Base-by-base conservation (phyloP, 2,113 vertebrate genomes). In the Suncus etruscus region DNA sequence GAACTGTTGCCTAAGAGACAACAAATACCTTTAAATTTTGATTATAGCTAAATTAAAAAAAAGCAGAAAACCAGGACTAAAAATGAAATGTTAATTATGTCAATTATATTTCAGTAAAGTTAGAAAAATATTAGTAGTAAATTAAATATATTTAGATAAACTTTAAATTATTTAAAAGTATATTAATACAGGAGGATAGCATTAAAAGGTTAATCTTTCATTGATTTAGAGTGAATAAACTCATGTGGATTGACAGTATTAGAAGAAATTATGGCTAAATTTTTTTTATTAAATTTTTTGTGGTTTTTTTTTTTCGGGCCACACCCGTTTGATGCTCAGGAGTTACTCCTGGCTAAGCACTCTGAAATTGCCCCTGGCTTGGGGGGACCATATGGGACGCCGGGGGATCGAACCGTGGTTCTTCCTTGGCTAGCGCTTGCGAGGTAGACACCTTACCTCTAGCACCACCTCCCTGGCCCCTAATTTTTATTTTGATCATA, bases 1-100 rank as follows among this genome's bases (percentile, higher is more conserved):
- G 47, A 81, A 84, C 45, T 45, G 8, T 14, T 86, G 58, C 4
- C 15, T 77, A 54, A 54, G 31, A 78, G 86, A 69, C 6, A 63
- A 39, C 10, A 85, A 87, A 45, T 8, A 68, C 31, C 27, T 63
- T 86, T 86, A 74, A 31, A 31, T 8, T 39, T 7, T 70, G 45
- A 79, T 86, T 58, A 58, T 48, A 51, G 4, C 16, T 87, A 79
- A 82, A 11, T n/a, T 85, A 18, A 70, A 87, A 77, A 76, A 48
- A 24, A 74, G 16, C 48, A 61, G 31, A 22, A 11, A 72, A 80
- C 6, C 20, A 83, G 27, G 15, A 14, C 24, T 31, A 63, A 58
- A 83, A 81, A 24, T 48, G 84, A 73, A 29, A 51, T 24, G 22
- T 31, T 65, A 11, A 39, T 39, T 15, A 61, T 32, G 6, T 80